Percentiles rank a stretch among this genome's conserved stretches.
These are phyloP conservation scores for Steinernema scapterisci DNA, from an alignment of 2,888 invertebrate genomes.

Conservation along the genomic window DNA sequence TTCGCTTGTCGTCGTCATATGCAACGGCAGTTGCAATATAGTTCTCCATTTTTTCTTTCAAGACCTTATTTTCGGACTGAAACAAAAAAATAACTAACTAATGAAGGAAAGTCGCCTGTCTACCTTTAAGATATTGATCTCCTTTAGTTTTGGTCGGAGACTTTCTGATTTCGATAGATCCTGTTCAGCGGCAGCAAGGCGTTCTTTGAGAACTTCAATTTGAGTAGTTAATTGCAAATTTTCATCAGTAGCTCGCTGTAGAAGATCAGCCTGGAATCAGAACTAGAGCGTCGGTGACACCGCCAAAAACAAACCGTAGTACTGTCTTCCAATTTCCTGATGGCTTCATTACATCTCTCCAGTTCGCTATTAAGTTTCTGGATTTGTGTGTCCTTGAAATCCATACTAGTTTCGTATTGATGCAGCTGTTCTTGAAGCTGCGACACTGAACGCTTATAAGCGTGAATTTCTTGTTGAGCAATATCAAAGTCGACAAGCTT, in stretches of 20 bases:
- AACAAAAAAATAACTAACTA: neutral
- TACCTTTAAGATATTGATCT: neutral
- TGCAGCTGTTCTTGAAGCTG: neutral
- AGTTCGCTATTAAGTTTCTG: neutral
- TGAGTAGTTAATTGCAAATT: neutral
- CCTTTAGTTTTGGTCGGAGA: neutral
- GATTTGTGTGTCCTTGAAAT: neutral
- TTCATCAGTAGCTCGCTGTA: neutral
- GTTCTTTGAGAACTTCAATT: neutral
- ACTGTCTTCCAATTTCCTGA: neutral
- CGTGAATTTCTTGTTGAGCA: neutral
- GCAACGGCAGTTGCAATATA: slow-evolving; percentile 16
- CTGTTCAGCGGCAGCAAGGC: neutral
- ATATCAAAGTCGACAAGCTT: neutral
- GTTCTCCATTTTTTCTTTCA: neutral
- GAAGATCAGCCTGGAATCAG: neutral
- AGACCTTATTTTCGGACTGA: slow-evolving; percentile 11
- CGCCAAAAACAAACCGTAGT: neutral
- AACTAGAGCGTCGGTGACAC: too few species aligned
- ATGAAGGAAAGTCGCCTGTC: neutral
- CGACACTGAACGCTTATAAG: neutral
- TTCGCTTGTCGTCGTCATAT: slow-evolving; percentile 2
- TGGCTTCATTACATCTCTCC: neutral
- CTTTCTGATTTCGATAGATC: neutral
- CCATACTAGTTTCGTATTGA: neutral